Evolutionary conservation across 2,113 vertebrate species (phyloP).

Genomic region (Triplophysa rosa): DNA sequence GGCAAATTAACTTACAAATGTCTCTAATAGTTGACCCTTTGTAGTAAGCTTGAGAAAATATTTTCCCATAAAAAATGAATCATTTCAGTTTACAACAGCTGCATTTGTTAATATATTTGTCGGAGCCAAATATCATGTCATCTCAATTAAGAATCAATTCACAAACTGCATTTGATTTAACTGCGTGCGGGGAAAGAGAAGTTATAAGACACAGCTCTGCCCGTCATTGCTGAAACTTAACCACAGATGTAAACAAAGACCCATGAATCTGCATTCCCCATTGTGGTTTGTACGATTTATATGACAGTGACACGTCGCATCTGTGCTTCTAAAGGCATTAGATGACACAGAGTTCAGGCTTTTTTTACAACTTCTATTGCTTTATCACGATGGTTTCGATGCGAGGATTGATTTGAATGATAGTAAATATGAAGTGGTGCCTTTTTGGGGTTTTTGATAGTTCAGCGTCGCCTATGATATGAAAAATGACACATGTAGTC

Average conservation of each 20-base stretch:
- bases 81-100: no score
- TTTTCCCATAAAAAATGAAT: no score
- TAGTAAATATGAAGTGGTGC: not conserved
- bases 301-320: constrained; percentile 12
- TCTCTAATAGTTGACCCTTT: no score
- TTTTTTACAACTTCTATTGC: not conserved
- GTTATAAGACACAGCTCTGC: constrained; percentile 11
- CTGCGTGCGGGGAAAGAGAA: constrained; percentile 46
- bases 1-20: no score
- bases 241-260: constrained; percentile 44
- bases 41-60: no score
- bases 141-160: not conserved
- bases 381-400: not conserved
- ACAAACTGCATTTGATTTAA: not conserved
- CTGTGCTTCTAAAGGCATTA: constrained; percentile 1
- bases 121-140: not conserved
- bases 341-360: not conserved
- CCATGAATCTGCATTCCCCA: constrained; percentile 7
- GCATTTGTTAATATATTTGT: not conserved
- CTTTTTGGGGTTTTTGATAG: not conserved
- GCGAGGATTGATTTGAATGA: not conserved
- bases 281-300: not conserved
- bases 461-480: not conserved
- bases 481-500: not conserved
- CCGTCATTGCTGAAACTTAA: constrained; percentile 19